These are phyloP conservation scores for Galbula dea DNA, from an alignment of 2,113 vertebrate species.

Conservation along the genomic window DNA sequence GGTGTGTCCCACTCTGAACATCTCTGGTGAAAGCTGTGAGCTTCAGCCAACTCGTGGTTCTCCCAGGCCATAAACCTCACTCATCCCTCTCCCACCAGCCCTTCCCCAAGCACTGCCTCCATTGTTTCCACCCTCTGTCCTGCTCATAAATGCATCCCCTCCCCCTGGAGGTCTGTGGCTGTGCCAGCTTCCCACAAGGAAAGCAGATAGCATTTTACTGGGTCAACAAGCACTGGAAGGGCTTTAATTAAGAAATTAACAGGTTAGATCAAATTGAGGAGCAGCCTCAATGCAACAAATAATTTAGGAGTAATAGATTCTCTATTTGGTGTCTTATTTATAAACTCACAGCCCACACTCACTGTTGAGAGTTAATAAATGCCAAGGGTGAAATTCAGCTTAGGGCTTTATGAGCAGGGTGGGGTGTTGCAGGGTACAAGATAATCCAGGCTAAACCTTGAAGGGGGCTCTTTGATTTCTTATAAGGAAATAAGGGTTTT, in stretches of 20 bases:
- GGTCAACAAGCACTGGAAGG: not conserved
- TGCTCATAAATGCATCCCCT: not conserved
- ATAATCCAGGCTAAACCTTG: not conserved
- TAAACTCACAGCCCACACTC: not conserved
- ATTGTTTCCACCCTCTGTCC: not conserved
- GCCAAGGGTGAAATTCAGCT: not conserved
- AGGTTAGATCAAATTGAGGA: not conserved
- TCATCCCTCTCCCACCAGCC: not conserved
- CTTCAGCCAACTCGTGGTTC: not conserved
- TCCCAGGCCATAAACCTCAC: not conserved
- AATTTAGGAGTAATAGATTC: not conserved
- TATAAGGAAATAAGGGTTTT: not conserved
- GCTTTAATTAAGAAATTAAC: not conserved
- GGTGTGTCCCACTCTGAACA: not conserved
- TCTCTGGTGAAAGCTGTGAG: not conserved
- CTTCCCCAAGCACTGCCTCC: not conserved
- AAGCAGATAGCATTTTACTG: not conserved
- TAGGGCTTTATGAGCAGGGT: not conserved
- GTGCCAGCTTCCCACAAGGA: not conserved
- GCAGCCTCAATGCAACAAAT: not conserved
- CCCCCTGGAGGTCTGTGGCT: not conserved
- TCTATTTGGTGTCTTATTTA: not conserved
- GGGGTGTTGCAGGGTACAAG: not conserved
- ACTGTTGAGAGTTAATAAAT: not conserved
- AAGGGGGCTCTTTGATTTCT: not conserved